Percentiles rank a stretch among this genome's conserved stretches.
Conservation (phyloP, 1,140 invertebrate species). For the Hyposmocoma kahamanoa region DNA sequence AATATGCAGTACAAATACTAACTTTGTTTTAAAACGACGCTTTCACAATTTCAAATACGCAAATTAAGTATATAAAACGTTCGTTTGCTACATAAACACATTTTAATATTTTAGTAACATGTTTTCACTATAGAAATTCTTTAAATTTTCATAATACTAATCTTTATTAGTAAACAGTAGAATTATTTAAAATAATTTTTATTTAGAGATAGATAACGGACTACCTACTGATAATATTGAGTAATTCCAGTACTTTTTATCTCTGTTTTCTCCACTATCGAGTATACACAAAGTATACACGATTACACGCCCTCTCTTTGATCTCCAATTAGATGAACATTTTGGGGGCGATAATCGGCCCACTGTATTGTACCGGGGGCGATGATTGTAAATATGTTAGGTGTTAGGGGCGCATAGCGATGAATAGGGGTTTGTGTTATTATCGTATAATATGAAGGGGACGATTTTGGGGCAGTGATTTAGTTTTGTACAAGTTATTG, state of each 20-base stretch:
- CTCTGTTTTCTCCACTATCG: constrained; percentile 28
- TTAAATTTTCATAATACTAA: neutral
- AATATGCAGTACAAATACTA: too few relatives aligned
- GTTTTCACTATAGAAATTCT: neutral
- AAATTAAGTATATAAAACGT: neutral
- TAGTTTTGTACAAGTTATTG: too few relatives aligned
- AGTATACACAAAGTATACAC: constrained; percentile 32
- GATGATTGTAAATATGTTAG: constrained; percentile 3
- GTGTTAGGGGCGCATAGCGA: neutral
- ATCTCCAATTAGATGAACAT: constrained; percentile 71
- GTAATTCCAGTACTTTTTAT: neutral
- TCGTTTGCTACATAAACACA: neutral
- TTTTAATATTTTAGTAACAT: neutral
- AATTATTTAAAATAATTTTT: neutral
- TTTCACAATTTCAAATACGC: too few relatives aligned
- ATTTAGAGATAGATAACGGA: neutral
- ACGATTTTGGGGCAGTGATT: too few relatives aligned
- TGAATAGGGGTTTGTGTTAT: too few relatives aligned
- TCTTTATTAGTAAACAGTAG: neutral
- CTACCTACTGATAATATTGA: neutral
- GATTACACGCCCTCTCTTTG: constrained; percentile 67
- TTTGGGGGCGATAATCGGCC: constrained; percentile 49
- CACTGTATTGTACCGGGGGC: constrained; percentile 6
- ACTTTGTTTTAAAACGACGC: too few relatives aligned
- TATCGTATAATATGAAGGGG: too few relatives aligned